Percentiles rank a stretch among this genome's conserved stretches.
phyloP scores from a whole-genome alignment of 2,888 invertebrate species.

The Lottia gigantea region DNA sequence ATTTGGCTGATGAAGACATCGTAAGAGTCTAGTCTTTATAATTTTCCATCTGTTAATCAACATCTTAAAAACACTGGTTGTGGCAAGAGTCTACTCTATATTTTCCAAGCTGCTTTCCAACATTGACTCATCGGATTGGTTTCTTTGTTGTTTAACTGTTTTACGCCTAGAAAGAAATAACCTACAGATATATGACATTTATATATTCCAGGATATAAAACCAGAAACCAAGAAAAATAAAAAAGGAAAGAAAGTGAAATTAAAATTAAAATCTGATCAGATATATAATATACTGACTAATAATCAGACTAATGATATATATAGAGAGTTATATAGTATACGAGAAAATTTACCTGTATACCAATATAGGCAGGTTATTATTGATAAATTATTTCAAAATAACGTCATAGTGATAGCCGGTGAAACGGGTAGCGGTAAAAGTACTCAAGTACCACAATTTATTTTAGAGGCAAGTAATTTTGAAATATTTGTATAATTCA shows the following conservation, averaged over 20 bases:
- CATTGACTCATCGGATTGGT: no score
- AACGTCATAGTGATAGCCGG: constrained; percentile 63
- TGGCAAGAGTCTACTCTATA: no score
- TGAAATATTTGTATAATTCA: not conserved
- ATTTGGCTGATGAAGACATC: constrained; percentile 39
- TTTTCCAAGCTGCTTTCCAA: no score
- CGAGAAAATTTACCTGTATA: constrained; percentile 59
- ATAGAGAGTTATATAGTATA: constrained; percentile 40
- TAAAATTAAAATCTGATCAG: not conserved
- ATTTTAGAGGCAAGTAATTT: constrained; percentile 54
- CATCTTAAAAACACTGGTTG: no score
- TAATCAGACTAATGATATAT: constrained; percentile 24
- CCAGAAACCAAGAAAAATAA: not conserved
- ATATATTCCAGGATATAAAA: not conserved
- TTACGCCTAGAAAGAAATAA: no score
- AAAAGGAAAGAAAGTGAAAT: not conserved
- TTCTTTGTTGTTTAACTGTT: no score
- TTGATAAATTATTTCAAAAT: constrained; percentile 42
- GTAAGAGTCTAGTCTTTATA: not conserved
- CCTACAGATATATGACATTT: no score
- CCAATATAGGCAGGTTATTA: constrained; percentile 44
- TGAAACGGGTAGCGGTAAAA: constrained; percentile 66
- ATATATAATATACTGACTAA: not conserved
- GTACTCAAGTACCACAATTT: constrained; percentile 67
- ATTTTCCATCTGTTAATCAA: no score